phyloP scores from a whole-genome alignment of 2,797 vertebrate genomes.

The Esox masquinongy region DNA sequence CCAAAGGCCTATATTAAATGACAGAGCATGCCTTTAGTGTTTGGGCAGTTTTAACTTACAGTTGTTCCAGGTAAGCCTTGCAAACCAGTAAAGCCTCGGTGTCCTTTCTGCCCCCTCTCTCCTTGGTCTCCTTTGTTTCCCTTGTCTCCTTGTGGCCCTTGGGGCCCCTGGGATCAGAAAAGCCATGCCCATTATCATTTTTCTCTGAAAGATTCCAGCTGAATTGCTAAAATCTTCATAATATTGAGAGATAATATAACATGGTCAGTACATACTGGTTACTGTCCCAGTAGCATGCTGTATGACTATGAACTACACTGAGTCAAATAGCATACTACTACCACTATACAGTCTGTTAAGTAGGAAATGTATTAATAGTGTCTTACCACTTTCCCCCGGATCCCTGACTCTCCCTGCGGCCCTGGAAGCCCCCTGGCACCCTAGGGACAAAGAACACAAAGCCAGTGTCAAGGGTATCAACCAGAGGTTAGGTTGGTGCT shows the following conservation, averaged over 20 bases:
- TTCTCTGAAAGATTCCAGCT: not conserved
- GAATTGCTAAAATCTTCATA: not conserved
- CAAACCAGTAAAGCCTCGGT: constrained; percentile 94
- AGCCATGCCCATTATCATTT: not conserved
- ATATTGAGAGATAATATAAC: not conserved
- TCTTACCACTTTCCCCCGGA: constrained; percentile 88
- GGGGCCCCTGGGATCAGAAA: constrained; percentile 65
- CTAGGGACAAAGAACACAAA: constrained; percentile 60
- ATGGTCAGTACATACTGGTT: not conserved
- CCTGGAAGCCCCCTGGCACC: constrained; percentile 86
- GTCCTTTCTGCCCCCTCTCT: constrained; percentile 95
- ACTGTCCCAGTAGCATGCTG: not conserved
- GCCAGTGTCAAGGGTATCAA: not conserved
- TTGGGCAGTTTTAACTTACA: constrained; percentile 71
- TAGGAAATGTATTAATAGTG: not conserved
- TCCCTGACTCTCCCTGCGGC: constrained; percentile 81
- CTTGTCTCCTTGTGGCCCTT: constrained; percentile 95
- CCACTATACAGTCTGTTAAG: not conserved
- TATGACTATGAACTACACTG: not conserved
- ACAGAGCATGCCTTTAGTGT: not conserved
- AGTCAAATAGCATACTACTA: not conserved
- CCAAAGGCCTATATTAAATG: not conserved
- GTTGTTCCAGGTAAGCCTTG: constrained; percentile 90
- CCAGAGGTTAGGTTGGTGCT: not conserved
- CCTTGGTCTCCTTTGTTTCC: constrained; percentile 86